Conservation (phyloP, 2,113 vertebrate genomes). For the Motacilla tschutschensis region DNA sequence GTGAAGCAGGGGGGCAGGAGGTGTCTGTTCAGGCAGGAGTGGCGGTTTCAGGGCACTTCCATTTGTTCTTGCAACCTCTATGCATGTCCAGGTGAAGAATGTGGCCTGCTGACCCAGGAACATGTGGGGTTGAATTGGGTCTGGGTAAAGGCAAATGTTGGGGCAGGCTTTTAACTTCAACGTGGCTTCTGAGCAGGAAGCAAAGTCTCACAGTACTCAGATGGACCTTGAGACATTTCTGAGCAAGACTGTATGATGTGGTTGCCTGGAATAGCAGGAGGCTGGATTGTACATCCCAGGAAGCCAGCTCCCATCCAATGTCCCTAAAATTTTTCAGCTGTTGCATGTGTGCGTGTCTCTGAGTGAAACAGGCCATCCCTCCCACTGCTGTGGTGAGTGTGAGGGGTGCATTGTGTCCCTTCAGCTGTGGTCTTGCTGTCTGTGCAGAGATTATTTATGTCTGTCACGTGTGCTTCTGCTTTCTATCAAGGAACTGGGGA, state of each 20-base stretch:
- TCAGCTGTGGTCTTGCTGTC: background rate
- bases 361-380: background rate
- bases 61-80: background rate
- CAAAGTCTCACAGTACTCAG: background rate
- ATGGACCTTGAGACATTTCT: background rate
- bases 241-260: background rate
- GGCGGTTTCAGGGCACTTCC: background rate
- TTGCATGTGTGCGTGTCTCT: background rate
- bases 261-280: conserved; percentile 26
- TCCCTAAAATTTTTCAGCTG: conserved; percentile 19
- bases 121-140: background rate
- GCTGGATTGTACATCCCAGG: background rate
- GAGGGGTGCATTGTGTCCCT: fast-evolving
- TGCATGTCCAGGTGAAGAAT: fast-evolving
- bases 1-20: background rate
- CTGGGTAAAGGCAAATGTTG: background rate
- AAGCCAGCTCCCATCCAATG: background rate
- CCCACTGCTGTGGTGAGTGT: background rate
- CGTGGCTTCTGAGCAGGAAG: background rate
- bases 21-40: background rate
- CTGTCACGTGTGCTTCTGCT: background rate
- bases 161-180: background rate
- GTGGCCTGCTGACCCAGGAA: background rate
- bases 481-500: background rate
- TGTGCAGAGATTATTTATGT: background rate